Percentiles rank a stretch among this genome's conserved stretches.
These are phyloP conservation scores for Nowickia ferox DNA, from an alignment of 2,888 invertebrate genomes.

Conservation along the genomic window DNA sequence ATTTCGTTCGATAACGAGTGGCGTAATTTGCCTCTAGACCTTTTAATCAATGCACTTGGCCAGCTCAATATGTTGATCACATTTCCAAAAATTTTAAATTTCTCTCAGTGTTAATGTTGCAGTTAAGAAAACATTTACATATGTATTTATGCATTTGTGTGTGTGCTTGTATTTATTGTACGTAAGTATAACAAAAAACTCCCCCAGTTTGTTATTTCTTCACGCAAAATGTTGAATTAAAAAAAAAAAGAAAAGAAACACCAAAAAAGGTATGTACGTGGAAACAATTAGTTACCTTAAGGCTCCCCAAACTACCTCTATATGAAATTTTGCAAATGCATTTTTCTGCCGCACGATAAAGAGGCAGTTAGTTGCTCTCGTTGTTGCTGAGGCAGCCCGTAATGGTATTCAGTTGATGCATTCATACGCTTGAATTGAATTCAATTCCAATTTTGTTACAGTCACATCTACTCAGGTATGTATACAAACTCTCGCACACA, in stretches of 20 bases:
- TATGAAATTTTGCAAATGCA: constrained; percentile 50
- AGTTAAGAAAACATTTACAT: constrained; percentile 7
- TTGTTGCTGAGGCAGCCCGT: constrained; percentile 37
- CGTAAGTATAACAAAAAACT: constrained; percentile 15
- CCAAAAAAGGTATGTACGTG: constrained; percentile 55
- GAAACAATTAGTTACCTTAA: constrained; percentile 70
- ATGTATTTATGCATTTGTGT: too few species aligned
- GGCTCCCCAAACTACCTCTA: constrained; percentile 44
- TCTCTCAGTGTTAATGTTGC: constrained; percentile 47
- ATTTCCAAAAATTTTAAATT: not conserved
- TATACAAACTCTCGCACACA: constrained; percentile 17
- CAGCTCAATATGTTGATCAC: too few species aligned
- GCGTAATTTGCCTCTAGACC: too few species aligned
- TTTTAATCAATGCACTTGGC: too few species aligned
- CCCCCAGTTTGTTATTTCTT: constrained; percentile 56
- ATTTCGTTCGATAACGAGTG: too few species aligned
- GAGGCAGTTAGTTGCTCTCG: constrained; percentile 28
- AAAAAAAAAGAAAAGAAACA: not conserved
- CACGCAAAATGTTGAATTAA: constrained; percentile 55
- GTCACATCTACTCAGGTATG: constrained; percentile 47
- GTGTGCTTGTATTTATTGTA: not conserved
- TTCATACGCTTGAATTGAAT: constrained; percentile 66
- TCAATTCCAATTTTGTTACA: constrained; percentile 70
- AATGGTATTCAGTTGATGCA: constrained; percentile 54
- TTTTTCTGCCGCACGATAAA: constrained; percentile 56